Percentiles rank a stretch among this genome's conserved stretches.
Conservation (phyloP, 2,797 vertebrate species). For the Buphagus erythrorhynchus region DNA sequence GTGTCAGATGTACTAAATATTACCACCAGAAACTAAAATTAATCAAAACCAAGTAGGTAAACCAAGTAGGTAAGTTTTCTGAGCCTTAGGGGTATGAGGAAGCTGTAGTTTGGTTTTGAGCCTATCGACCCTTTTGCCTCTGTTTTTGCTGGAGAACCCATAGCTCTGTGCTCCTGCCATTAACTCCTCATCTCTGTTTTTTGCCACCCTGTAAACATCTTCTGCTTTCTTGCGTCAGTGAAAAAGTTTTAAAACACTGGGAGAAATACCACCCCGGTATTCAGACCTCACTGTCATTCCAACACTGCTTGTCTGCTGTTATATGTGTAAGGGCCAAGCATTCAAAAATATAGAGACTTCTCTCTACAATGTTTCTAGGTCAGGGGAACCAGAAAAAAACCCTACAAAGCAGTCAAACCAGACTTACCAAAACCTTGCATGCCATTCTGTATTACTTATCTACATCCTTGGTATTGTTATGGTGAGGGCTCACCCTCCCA, state of each 20-base stretch:
- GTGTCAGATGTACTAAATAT: neutral
- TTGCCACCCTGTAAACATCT: neutral
- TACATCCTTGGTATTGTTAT: neutral
- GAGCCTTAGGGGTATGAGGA: neutral
- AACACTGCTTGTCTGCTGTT: neutral
- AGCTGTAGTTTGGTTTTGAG: neutral
- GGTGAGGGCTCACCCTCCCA: neutral
- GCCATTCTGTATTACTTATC: neutral
- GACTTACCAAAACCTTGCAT: neutral
- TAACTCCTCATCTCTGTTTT: neutral
- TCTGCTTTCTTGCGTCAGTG: neutral
- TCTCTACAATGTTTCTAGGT: neutral
- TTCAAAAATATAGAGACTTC: neutral
- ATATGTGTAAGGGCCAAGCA: neutral
- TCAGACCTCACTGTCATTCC: neutral
- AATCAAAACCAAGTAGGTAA: neutral
- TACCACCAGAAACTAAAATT: neutral
- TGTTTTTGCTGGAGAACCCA: neutral
- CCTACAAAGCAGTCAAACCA: neutral
- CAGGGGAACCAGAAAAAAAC: fast-evolving
- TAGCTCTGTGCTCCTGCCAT: neutral
- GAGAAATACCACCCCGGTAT: neutral
- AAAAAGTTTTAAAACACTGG: neutral
- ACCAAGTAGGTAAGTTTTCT: neutral
- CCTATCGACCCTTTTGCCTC: neutral